These are phyloP conservation scores for Trachelus tabidus DNA, from an alignment of 2,888 invertebrate species.

Conservation along the genomic window DNA sequence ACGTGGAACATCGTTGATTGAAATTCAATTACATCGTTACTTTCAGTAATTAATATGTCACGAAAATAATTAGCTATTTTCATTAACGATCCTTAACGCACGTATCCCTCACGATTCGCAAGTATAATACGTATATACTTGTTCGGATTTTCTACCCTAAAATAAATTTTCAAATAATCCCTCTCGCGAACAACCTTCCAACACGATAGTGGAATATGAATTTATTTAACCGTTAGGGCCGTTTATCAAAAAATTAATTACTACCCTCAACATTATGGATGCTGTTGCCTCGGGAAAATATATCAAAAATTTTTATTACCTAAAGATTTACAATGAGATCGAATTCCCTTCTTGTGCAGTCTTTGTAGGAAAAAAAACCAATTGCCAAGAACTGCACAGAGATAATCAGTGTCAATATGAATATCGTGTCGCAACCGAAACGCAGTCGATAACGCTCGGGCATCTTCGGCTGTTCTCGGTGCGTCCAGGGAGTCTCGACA, in stretches of 20 bases:
- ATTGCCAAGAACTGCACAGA: neutral
- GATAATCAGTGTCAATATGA: neutral
- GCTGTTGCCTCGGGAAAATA: neutral
- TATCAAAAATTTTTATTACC: neutral
- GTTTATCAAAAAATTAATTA: neutral
- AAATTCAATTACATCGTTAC: neutral
- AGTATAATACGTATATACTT: neutral
- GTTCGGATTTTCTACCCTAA: neutral
- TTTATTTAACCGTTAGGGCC: neutral
- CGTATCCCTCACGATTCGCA: neutral
- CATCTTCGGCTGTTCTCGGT: slow-evolving; percentile 6
- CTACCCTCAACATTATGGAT: neutral
- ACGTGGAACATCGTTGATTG: neutral
- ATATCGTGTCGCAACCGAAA: neutral
- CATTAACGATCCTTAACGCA: neutral
- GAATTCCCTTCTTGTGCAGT: neutral
- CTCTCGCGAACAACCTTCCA: neutral
- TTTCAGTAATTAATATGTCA: neutral
- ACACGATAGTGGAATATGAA: neutral
- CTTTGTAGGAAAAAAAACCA: neutral
- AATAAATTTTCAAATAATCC: neutral
- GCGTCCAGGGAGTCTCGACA: slow-evolving; percentile 26
- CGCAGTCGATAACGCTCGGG: neutral
- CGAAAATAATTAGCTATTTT: neutral
- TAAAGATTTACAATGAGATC: neutral